Percentiles rank a stretch among this genome's conserved stretches.
Conservation (phyloP, 2,797 vertebrate species). For the Myiotriccus ornatus region DNA sequence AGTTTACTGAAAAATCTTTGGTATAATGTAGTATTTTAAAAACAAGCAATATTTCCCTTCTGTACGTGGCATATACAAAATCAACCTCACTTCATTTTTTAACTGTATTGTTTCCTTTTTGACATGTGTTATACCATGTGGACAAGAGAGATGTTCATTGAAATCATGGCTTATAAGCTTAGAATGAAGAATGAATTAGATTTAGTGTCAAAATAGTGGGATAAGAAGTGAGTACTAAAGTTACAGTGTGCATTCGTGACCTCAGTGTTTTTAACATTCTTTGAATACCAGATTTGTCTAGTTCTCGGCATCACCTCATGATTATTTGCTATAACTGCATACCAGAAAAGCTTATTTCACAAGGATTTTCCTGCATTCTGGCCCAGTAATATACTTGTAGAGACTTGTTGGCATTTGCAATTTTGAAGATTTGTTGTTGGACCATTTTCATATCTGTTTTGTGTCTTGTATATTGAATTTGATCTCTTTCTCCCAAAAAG, state of each 20-base stretch:
- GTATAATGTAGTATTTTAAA: not conserved
- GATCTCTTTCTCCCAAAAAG: conserved; percentile 1
- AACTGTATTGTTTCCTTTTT: not conserved
- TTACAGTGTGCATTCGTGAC: conserved; percentile 46
- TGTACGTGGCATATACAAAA: not conserved
- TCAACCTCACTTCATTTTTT: not conserved
- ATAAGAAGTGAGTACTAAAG: conserved; percentile 38
- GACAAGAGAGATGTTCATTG: not conserved
- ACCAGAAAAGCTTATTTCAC: conserved; percentile 68
- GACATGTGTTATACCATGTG: not conserved
- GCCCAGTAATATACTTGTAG: conserved; percentile 27
- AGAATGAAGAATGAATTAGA: conserved; percentile 33
- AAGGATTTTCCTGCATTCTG: conserved; percentile 55
- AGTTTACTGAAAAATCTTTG: not conserved
- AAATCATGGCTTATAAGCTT: conserved; percentile 3
- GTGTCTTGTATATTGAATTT: conserved; percentile 37
- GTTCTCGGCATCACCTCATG: conserved; percentile 58
- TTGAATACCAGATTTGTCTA: conserved; percentile 58
- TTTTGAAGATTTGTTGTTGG: conserved; percentile 61
- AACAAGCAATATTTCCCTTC: not conserved
- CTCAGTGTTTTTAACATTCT: conserved; percentile 48
- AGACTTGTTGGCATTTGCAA: conserved; percentile 52
- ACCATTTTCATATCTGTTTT: conserved; percentile 42
- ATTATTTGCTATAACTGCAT: conserved; percentile 65
- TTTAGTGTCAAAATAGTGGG: conserved; percentile 48